Evolutionary conservation across 2,797 vertebrate species (phyloP).

Genomic region (Urocyon cinereoargenteus): DNA sequence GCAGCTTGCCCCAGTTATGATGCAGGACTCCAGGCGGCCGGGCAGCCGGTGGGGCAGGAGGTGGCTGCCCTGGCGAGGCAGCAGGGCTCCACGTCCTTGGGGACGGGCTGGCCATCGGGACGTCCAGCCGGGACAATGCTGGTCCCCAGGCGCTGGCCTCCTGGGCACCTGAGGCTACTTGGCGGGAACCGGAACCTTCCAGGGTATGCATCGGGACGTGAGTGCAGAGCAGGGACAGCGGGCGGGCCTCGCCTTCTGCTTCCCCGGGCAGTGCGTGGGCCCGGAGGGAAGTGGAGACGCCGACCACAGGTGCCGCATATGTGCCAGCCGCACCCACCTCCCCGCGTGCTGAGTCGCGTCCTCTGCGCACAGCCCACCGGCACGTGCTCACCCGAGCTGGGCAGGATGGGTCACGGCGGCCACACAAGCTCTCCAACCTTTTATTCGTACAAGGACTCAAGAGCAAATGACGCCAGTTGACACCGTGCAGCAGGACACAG

Average conservation of each 20-base stretch:
- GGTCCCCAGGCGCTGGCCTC: neutral
- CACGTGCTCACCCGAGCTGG: accelerated
- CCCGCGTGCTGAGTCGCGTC: accelerated
- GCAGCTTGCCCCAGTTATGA: accelerated
- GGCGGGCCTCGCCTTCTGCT: too few relatives aligned
- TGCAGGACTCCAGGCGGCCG: accelerated
- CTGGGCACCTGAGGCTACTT: neutral
- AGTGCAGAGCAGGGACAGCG: neutral
- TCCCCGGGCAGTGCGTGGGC: too few relatives aligned
- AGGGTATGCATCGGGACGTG: accelerated
- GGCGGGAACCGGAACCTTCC: neutral
- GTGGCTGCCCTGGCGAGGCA: neutral
- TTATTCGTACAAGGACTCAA: constrained; percentile 89
- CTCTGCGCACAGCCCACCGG: accelerated
- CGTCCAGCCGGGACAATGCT: neutral
- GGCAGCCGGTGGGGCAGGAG: neutral
- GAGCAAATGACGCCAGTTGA: constrained; percentile 84
- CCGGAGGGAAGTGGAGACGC: accelerated
- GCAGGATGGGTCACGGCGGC: neutral
- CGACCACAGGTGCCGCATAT: accelerated
- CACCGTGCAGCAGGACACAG: constrained; percentile 80
- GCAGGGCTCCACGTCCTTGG: neutral
- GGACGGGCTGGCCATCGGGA: neutral
- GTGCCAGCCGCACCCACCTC: accelerated
- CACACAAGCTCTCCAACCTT: constrained; percentile 86